phyloP scores from a whole-genome alignment of 2,797 vertebrate species.

The Leuciscus waleckii region DNA sequence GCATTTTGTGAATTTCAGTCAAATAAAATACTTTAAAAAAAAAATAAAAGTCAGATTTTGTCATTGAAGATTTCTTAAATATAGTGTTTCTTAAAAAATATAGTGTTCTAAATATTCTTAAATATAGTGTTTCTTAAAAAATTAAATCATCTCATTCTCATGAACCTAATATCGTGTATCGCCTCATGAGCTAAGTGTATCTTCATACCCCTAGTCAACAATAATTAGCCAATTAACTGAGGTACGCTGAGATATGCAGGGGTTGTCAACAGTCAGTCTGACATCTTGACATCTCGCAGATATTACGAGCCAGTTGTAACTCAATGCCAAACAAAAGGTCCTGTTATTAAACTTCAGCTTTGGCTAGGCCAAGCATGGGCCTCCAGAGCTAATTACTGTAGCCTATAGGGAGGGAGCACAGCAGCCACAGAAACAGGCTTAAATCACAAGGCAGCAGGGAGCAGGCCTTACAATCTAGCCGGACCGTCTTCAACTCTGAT shows the following conservation, averaged over 20 bases:
- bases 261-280: conserved; percentile 25
- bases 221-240: background rate
- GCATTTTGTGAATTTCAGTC: too few species aligned
- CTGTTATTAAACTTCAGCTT: conserved; percentile 64
- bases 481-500: background rate
- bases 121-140: too few species aligned
- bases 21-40: too few species aligned
- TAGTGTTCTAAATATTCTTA: too few species aligned
- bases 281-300: conserved; percentile 21
- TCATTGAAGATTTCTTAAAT: too few species aligned
- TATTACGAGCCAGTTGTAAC: conserved; percentile 68
- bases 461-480: background rate
- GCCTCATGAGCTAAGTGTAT: too few species aligned
- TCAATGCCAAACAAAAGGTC: conserved; percentile 70
- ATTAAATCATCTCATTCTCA: too few species aligned
- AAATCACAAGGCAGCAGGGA: conserved; percentile 10
- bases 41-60: too few species aligned
- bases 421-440: conserved; percentile 24
- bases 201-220: background rate
- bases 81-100: too few species aligned
- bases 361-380: conserved; percentile 71
- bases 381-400: conserved; percentile 53
- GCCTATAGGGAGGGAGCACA: conserved; percentile 9
- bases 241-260: background rate
- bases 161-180: too few species aligned